phyloP scores from a whole-genome alignment of 1,140 invertebrate species.

The Nephotettix cincticeps region DNA sequence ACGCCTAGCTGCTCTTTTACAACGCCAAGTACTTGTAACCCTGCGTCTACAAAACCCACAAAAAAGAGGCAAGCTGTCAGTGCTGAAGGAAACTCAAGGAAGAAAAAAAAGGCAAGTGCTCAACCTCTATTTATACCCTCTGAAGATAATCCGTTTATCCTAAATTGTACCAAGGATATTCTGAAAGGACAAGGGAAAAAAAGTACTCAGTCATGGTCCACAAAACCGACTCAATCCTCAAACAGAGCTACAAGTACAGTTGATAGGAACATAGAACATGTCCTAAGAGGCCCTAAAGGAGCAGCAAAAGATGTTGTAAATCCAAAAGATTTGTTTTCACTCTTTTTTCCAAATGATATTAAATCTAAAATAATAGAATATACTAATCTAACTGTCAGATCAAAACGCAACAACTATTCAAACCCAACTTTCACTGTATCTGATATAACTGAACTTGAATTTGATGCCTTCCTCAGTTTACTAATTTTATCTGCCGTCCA shows the following conservation, averaged over 20 bases:
- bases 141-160: conserved; percentile 14
- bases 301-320: conserved; percentile 18
- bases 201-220: conserved; percentile 24
- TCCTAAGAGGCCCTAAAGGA: conserved; percentile 23
- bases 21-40: background rate
- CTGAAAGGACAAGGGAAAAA: conserved; percentile 25
- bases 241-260: conserved; percentile 19
- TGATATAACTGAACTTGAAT: conserved; percentile 28
- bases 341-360: conserved; percentile 6
- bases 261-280: conserved; percentile 20
- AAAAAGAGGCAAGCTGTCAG: too few species aligned
- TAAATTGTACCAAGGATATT: conserved; percentile 25
- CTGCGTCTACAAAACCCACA: too few species aligned
- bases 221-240: conserved; percentile 17
- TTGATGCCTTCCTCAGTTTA: conserved; percentile 27
- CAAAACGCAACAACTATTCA: conserved; percentile 14
- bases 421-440: conserved; percentile 16
- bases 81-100: too few species aligned
- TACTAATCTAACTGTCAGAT: conserved; percentile 18
- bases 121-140: too few species aligned
- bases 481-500: conserved; percentile 24
- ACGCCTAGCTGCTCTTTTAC: background rate
- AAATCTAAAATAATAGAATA: conserved; percentile 27
- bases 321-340: conserved; percentile 24
- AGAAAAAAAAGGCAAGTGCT: too few species aligned